These are phyloP conservation scores for Smittia aterrima DNA, from an alignment of 2,888 invertebrate genomes.

Conservation along the genomic window DNA sequence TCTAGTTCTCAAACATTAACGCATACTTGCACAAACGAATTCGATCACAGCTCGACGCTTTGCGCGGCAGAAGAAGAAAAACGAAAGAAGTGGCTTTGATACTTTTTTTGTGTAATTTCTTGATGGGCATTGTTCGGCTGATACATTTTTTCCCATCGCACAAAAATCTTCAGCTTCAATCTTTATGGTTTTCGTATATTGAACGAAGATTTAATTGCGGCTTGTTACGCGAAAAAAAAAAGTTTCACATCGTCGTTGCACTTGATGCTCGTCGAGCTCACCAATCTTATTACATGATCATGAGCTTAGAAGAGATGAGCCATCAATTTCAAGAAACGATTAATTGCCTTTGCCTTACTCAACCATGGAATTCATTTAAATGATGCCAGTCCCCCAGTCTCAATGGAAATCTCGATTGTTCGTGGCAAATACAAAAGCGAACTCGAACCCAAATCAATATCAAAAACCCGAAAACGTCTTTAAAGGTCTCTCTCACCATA, in stretches of 20 bases:
- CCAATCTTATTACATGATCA: background rate
- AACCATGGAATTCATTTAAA: background rate
- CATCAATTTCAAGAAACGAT: background rate
- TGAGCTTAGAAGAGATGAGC: constrained; percentile 17
- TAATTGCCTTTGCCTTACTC: constrained; percentile 1
- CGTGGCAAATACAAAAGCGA: background rate
- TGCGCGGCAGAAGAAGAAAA: background rate
- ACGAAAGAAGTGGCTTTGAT: background rate
- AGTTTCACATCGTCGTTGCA: background rate
- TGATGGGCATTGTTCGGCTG: background rate
- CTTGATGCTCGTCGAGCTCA: background rate
- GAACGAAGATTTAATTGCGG: background rate
- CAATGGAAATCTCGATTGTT: background rate
- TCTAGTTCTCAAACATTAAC: constrained; percentile 18
- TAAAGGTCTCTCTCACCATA: background rate
- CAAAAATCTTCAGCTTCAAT: background rate
- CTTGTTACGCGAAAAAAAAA: background rate
- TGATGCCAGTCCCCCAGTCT: background rate
- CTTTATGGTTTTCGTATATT: background rate
- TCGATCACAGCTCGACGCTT: background rate
- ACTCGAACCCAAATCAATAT: constrained; percentile 30
- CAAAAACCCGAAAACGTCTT: background rate
- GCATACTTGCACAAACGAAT: background rate
- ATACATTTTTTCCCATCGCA: constrained; percentile 9
- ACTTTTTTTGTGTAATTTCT: constrained; percentile 2